phyloP scores from a whole-genome alignment of 2,113 vertebrate species.

The Charadrius vociferus region DNA sequence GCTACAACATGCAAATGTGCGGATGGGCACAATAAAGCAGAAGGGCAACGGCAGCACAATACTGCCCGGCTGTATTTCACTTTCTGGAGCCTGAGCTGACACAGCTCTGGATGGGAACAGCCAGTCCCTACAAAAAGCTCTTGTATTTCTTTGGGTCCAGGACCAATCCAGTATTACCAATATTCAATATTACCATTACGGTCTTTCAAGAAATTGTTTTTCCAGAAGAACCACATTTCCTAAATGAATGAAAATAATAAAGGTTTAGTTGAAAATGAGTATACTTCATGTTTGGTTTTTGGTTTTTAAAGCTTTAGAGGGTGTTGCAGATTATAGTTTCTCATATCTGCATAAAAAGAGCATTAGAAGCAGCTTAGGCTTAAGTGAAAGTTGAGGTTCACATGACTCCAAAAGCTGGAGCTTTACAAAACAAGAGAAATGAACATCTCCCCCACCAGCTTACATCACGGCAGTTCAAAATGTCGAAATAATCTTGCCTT shows the following conservation, averaged over 20 bases:
- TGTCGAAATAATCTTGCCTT: not conserved
- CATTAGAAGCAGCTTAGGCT: not conserved
- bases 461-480: not conserved
- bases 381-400: not conserved
- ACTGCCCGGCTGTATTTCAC: accelerated
- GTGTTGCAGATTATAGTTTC: constrained; percentile 47
- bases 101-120: not conserved
- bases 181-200: not conserved
- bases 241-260: not conserved
- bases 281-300: not conserved
- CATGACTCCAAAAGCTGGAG: not conserved
- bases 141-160: not conserved
- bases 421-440: not conserved
- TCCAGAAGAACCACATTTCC: not conserved
- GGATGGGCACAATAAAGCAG: not conserved
- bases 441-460: not conserved
- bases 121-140: not conserved
- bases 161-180: not conserved
- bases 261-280: not conserved
- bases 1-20: accelerated
- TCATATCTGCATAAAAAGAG: not conserved
- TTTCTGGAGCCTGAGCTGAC: not conserved
- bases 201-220: not conserved
- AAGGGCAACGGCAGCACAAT: accelerated
- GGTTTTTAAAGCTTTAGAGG: not conserved